Base-by-base conservation (phyloP, 2,888 invertebrate genomes). In the Drosophila algonquin region DNA sequence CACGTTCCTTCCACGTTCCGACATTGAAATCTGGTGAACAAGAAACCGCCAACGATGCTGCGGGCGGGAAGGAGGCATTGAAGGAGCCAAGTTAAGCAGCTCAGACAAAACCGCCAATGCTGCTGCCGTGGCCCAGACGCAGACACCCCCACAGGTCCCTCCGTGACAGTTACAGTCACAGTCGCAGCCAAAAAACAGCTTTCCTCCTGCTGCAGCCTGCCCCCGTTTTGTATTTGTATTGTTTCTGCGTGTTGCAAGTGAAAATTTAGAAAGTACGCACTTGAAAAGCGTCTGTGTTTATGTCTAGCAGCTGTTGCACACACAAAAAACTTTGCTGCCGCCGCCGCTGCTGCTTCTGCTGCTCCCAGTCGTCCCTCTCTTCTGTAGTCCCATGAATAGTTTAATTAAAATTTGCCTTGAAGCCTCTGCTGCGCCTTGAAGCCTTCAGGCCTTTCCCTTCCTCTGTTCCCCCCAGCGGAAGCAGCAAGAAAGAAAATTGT, bases 181-280 rank as follows among this genome's bases (percentile, higher is more conserved):
- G 63, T 71, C 73, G 64, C 58, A 40, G 65, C 35, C 61, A 63
- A 67, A 74, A 67, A 63, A 63, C 61, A 40, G 40, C 40, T 7
- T n/a, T 7, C 14, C 40, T 40, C 14, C 14, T 12, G 12, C 4
- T 12, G 12, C 35, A 8, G 27, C 7, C 75, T 72, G 75, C 61
- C 75, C 75, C 68, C 70, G 70, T 68, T 77, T 67, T 62, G 62
- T 46, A 51, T 24, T 52, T 14, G 69, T 63, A 73, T 57, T 73
- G 63, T 75, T 70, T 72, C 86, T 81, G 88, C 82, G 81, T 82
- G 83, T 75, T 83, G 84, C 77, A 77, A 74, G 84, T 81, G 89
- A 76, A 84, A 88, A 84, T 85, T 85, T 85, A 89, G 84, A 85
- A 85, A 85, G 84, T 89, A 89, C 89, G 89, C 89, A 85, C 84